A percentile compares a stretch with the other conserved stretches of the same genome.
Evolutionary conservation across 2,797 vertebrate genomes (phyloP).

Genomic region (Paramormyrops hopkinsi): DNA sequence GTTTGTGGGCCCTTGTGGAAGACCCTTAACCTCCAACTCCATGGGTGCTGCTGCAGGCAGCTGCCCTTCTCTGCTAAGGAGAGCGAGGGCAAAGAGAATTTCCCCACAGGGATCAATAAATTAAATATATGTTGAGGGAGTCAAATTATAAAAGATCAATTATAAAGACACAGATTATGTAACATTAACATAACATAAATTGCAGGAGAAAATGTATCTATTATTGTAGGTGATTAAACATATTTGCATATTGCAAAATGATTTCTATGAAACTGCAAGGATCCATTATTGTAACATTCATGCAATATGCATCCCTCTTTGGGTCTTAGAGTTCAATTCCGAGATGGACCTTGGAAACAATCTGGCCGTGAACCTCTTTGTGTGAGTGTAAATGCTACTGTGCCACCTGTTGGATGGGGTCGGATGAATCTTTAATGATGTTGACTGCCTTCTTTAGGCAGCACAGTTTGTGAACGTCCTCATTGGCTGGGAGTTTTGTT

Average conservation of each 20-base stretch:
- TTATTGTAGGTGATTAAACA: background rate
- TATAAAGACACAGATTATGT: background rate
- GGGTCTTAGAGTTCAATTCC: background rate
- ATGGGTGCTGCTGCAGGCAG: background rate
- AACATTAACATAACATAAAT: background rate
- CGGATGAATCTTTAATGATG: background rate
- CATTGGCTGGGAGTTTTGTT: background rate
- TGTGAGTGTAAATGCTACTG: background rate
- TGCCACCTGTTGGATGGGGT: background rate
- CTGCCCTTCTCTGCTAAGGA: background rate
- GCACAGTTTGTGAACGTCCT: background rate
- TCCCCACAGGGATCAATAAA: background rate
- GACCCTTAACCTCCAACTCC: background rate
- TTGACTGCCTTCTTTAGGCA: background rate
- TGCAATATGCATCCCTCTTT: background rate
- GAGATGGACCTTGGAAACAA: background rate
- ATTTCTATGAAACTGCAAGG: background rate
- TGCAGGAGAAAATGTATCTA: background rate
- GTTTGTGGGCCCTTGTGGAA: background rate
- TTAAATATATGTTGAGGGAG: background rate
- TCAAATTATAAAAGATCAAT: background rate
- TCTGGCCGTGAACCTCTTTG: background rate
- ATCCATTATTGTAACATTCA: background rate
- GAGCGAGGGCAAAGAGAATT: background rate
- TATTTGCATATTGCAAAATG: background rate